These are phyloP conservation scores for Vespertilio murinus DNA, from an alignment of 2,797 vertebrate species.

Conservation along the genomic window DNA sequence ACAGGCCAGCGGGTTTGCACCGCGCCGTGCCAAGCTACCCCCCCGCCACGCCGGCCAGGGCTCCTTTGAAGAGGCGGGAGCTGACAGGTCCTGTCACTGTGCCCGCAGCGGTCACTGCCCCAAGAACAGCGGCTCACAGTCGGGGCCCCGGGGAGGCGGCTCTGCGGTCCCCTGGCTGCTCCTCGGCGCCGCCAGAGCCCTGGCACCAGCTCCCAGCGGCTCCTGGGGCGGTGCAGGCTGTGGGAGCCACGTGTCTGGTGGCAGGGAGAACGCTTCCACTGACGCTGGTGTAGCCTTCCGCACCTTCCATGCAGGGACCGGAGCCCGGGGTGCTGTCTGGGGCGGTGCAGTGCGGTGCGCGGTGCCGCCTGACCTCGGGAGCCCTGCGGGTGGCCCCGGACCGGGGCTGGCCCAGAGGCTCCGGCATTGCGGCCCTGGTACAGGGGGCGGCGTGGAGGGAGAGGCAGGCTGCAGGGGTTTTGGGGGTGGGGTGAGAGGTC, in stretches of 20 bases:
- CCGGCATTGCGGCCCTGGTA: background rate
- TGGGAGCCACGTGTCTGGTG: background rate
- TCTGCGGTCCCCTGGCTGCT: background rate
- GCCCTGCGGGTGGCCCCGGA: background rate
- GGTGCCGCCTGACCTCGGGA: background rate
- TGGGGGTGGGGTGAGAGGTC: background rate
- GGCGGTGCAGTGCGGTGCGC: too few relatives aligned
- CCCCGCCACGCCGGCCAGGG: too few relatives aligned
- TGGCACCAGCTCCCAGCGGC: background rate
- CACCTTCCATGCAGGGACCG: background rate
- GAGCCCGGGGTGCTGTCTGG: background rate
- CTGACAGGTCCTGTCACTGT: constrained; percentile 68
- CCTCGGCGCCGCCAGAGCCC: background rate
- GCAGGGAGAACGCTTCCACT: background rate
- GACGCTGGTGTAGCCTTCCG: background rate
- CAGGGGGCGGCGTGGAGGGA: fast-evolving
- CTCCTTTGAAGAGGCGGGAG: constrained; percentile 63
- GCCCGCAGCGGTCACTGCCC: constrained; percentile 4
- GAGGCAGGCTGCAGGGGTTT: background rate
- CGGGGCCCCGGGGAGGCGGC: background rate
- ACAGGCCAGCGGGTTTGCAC: background rate
- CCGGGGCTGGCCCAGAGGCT: background rate
- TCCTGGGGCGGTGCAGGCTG: background rate
- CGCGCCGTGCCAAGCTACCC: constrained; percentile 41
- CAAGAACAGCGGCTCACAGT: constrained; percentile 42